Evolutionary conservation across 2,113 vertebrate genomes (phyloP), one percentile per base, ranked within the genome.

Genomic region (Periophthalmodon schlosseri): DNA sequence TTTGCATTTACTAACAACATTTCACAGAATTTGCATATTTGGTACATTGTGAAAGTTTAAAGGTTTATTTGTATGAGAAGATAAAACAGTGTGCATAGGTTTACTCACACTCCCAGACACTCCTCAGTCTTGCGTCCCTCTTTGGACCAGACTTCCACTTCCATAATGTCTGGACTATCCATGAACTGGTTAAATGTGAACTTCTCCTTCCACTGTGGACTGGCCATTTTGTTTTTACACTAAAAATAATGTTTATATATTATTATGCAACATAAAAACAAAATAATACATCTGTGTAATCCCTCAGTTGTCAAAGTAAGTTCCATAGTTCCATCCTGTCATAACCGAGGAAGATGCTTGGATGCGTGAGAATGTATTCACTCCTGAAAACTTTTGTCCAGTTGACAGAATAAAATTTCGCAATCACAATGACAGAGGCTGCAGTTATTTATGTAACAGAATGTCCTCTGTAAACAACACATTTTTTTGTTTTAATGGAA

Each of bases 131-230:
- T 96, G 76, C 95, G 95, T 72, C 94, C 93, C 81, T 95, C 96
- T 85, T 96, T 97, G 83, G 93, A 94, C 93, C 95, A 96, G 63
- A 98, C 94, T 80, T 97, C 96, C 82, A 96, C 93, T 88, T 98
- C 96, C 93, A 99, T 91, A 76, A 95, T 87, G 84, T 92, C 92
- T 80, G 95, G 90, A 73, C 92, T 92, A 81, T 97, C 94, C 81
- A 91, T 81, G 90, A 96, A 99, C 91, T 95, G 95, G 92, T 96
- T 97, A 83, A 99, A 96, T 88, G 96, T 96, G 94, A 99, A 99
- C 87, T 92, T 93, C 90, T 99, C 97, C 92, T 94, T 96, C 98
- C 98, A 99, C 90, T 98, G 96, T 84, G 96, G 96, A 79, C 95
- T 96, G 90, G 94, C 75, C 88, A 94, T 95, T 92, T 95, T 97